These are phyloP conservation scores for Noctua janthina DNA, from an alignment of 2,888 invertebrate species.

Conservation along the genomic window DNA sequence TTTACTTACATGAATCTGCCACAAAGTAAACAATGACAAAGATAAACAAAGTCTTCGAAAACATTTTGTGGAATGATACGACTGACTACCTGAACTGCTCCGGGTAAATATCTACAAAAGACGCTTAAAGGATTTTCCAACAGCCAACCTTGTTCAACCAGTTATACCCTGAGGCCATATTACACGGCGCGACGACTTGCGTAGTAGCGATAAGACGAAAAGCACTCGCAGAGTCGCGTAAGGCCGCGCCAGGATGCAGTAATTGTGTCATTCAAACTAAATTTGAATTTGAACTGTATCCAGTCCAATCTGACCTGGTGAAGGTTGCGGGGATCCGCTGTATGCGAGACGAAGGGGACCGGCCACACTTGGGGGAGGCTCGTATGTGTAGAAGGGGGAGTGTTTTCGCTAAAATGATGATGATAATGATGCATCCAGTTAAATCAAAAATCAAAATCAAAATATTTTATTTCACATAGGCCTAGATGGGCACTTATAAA, in stretches of 20 bases:
- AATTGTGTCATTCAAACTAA: neutral
- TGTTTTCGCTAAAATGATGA: too few species aligned
- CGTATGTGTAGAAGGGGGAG: too few species aligned
- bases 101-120: neutral
- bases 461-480: too few species aligned
- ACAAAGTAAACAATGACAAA: slow-evolving; percentile 41
- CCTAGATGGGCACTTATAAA: too few species aligned
- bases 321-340: too few species aligned
- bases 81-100: neutral
- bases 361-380: too few species aligned
- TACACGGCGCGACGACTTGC: neutral
- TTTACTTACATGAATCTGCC: slow-evolving; percentile 53
- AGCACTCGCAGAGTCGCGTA: neutral
- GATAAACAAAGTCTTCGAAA: slow-evolving; percentile 33
- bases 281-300: neutral
- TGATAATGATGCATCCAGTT: too few species aligned
- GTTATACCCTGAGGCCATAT: neutral
- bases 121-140: neutral
- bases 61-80: slow-evolving; percentile 41
- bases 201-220: neutral
- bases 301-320: neutral
- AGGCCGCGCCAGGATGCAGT: neutral
- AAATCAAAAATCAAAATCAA: too few species aligned
- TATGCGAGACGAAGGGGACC: too few species aligned
- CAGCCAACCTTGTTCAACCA: slow-evolving; percentile 14